A percentile compares a stretch with the other conserved stretches of the same genome.
These are phyloP conservation scores for Hesperia comma DNA, from an alignment of 2,888 invertebrate species.

Conservation along the genomic window DNA sequence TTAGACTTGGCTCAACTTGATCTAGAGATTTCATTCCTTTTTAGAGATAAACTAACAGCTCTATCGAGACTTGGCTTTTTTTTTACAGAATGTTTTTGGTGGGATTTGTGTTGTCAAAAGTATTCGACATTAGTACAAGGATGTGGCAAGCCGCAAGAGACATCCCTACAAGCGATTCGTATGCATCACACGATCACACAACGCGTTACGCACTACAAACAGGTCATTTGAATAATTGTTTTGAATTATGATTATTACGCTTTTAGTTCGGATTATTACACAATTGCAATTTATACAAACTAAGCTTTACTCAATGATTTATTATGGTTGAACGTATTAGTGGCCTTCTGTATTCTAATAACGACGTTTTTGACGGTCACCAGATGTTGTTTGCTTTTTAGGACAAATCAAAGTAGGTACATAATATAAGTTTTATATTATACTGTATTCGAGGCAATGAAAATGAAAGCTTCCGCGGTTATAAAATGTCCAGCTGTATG, in stretches of 20 bases:
- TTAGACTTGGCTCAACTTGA: no score
- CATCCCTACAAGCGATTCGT: conserved; percentile 36
- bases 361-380: neutral
- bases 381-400: no score
- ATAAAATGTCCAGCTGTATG: no score
- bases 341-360: neutral
- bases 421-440: no score
- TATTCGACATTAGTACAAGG: neutral
- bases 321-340: conserved; percentile 1
- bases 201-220: conserved; percentile 54
- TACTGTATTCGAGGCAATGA: no score
- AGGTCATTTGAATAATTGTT: conserved; percentile 62
- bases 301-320: conserved; percentile 10
- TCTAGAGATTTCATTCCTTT: no score
- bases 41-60: no score
- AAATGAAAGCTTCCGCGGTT: no score
- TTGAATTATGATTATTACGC: conserved; percentile 38
- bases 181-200: conserved; percentile 49
- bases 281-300: conserved; percentile 19
- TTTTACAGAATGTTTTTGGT: no score
- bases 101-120: no score
- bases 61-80: no score
- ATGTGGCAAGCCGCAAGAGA: neutral
- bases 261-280: conserved; percentile 21
- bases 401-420: neutral